Base-by-base conservation (phyloP, 2,797 vertebrate species). In the Alectoris magna region DNA sequence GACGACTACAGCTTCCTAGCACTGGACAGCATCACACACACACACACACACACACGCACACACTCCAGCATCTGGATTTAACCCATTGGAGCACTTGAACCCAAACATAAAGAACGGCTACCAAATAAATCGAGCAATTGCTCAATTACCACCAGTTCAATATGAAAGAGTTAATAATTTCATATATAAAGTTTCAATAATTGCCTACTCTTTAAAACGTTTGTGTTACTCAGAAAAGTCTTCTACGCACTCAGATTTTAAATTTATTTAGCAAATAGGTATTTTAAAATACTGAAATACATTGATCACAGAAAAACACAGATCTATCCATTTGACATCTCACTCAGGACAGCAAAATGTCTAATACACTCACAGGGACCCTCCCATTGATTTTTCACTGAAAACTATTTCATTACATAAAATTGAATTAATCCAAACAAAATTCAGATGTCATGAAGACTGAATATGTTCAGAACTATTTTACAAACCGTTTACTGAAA, bases 401-500 rank as follows among this genome's bases (percentile, higher is more conserved):
- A 21, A 13, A 73, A 17, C 27, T 22, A 59, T 49, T 62, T 17
- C 66, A 56, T 4, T 19, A 39, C 9, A 58, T 8, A 14, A 27
- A 62, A 75, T 22, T 10, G 4, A 66, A 18, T 6, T 21, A 74
- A 49, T 18, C 63, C 38, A 31, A 66, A 38, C 44, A 55, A 62
- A 76, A 91, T 23, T 7, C 26, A 8, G 31, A 23, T 11, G 0
- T 14, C n/a, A 41, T 1, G 0, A 24, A 7, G 24, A 29, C 18
- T 29, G 34, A n/a, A 39, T 51, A 5, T 0, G 10, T 16, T 3
- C 31, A 59, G 39, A 49, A 17, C 36, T 15, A 29, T 41, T 38
- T 19, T 11, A 26, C 3, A 19, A 72, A 15, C 2, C 13, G 8
- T 31, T 70, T 89, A 43, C 38, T 74, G 29, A 44, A 67, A 63